phyloP scores from a whole-genome alignment of 92 coral and sea anemone genomes.

The Bergia puertoricense region DNA sequence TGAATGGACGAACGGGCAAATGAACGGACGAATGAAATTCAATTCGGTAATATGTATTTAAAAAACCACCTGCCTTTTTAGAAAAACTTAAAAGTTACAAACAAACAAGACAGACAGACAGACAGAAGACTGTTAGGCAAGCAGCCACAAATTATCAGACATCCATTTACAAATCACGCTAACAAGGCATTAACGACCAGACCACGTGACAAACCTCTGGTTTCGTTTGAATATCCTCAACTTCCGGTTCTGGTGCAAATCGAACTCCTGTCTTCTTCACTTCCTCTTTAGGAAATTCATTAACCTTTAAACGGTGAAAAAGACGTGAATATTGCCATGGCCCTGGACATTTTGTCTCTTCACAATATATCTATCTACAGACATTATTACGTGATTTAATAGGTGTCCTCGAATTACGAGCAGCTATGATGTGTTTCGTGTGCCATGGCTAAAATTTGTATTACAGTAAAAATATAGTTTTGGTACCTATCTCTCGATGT shows the following conservation, averaged over 20 bases:
- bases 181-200: not conserved
- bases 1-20: no score
- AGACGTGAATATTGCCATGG: not conserved
- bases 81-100: no score
- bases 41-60: no score
- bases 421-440: no score
- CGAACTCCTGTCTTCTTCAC: constrained; percentile 88
- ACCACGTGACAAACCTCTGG: constrained; percentile 64
- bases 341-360: no score
- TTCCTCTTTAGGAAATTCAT: constrained; percentile 77
- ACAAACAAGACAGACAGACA: not conserved
- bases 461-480: no score
- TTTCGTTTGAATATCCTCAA: constrained; percentile 95
- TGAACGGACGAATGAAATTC: not conserved
- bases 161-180: not conserved
- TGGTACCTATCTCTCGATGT: no score
- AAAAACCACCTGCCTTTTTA: no score
- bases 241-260: constrained; percentile 98
- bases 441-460: no score
- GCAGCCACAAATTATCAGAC: not conserved
- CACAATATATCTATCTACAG: no score
- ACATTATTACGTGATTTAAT: no score
- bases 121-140: not conserved
- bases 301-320: constrained; percentile 38
- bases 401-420: no score